Conservation (phyloP, 2,113 vertebrate species). For the Sebastes fasciatus region DNA sequence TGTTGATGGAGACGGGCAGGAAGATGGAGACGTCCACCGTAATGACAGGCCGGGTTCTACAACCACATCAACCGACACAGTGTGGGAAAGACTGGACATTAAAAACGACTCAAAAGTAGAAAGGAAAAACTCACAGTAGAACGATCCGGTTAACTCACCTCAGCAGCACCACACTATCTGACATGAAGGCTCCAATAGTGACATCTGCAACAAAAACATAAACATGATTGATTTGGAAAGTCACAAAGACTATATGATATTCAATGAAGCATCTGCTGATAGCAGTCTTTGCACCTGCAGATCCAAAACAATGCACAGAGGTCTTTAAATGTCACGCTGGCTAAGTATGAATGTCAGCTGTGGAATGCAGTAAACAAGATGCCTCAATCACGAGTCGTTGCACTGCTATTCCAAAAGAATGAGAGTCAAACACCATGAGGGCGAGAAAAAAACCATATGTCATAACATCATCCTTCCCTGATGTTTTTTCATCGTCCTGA, state of each 20-base stretch:
- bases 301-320: slow-evolving; percentile 67
- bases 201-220: slow-evolving; percentile 88
- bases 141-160: slow-evolving; percentile 86
- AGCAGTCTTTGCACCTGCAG: slow-evolving; percentile 52
- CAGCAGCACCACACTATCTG: slow-evolving; percentile 92
- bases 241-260: not conserved
- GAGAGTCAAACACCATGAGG: slow-evolving; percentile 28
- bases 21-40: slow-evolving; percentile 91
- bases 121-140: slow-evolving; percentile 3
- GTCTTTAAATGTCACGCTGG: slow-evolving; percentile 45
- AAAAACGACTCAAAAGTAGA: slow-evolving; percentile 1
- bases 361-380: slow-evolving; percentile 84
- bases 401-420: slow-evolving; percentile 28
- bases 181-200: slow-evolving; percentile 95
- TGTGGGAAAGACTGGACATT: slow-evolving; percentile 31
- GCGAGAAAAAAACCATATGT: slow-evolving; percentile 28
- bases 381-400: slow-evolving; percentile 69
- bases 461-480: slow-evolving; percentile 1
- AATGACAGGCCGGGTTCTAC: slow-evolving; percentile 92
- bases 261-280: slow-evolving; percentile 30
- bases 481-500: slow-evolving; percentile 12
- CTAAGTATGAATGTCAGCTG: slow-evolving; percentile 60
- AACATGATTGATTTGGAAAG: slow-evolving; percentile 4
- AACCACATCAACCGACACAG: slow-evolving; percentile 43
- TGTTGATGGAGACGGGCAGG: slow-evolving; percentile 93